Conservation (phyloP, 1,140 invertebrate species). For the Reticulitermes speratus region DNA sequence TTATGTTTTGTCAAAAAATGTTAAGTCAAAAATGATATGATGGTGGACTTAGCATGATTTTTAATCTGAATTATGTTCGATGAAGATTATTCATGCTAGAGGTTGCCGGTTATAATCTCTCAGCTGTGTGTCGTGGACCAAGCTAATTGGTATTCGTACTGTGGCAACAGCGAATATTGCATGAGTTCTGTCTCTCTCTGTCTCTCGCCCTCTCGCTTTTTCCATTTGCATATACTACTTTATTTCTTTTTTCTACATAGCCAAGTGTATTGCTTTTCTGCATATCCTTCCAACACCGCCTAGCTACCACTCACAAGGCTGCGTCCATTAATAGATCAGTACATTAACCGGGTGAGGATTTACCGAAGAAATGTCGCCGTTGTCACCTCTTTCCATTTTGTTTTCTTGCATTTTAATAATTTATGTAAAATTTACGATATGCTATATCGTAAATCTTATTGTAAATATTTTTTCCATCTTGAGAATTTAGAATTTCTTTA, state of each 20-base stretch:
- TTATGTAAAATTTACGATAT: too few relatives aligned
- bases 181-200: background rate
- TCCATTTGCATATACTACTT: background rate
- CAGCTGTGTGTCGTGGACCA: background rate
- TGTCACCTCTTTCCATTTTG: too few relatives aligned
- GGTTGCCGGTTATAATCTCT: background rate
- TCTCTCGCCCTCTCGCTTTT: background rate
- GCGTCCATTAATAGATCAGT: background rate
- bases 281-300: background rate
- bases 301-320: background rate
- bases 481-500: too few relatives aligned
- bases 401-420: too few relatives aligned
- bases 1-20: background rate
- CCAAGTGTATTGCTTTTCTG: constrained; percentile 16
- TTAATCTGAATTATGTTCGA: constrained; percentile 17
- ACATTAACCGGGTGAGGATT: too few relatives aligned
- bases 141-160: background rate
- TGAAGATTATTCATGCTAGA: background rate
- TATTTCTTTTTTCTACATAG: background rate
- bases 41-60: constrained; percentile 15
- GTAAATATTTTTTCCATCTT: too few relatives aligned
- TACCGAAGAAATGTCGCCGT: too few relatives aligned
- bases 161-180: background rate
- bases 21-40: constrained; percentile 3
- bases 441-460: too few relatives aligned